These are phyloP conservation scores for Tiliacea citrago DNA, from an alignment of 2,888 invertebrate genomes.

Conservation along the genomic window DNA sequence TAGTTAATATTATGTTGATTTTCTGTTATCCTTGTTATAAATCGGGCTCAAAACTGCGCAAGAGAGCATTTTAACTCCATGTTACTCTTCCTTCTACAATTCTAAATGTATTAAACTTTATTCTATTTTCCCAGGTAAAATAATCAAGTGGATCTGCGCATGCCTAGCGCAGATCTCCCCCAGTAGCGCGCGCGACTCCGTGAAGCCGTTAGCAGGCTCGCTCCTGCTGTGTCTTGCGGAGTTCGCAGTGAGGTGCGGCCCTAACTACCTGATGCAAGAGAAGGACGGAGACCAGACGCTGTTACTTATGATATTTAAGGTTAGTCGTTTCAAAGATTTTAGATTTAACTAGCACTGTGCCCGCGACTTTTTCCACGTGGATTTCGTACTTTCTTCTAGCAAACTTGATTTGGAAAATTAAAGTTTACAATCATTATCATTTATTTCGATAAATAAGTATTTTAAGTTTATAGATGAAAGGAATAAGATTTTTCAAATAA, in stretches of 20 bases:
- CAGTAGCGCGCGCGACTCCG: conserved; percentile 90
- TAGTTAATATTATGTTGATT: neutral
- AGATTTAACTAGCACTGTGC: neutral
- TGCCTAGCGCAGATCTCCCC: conserved; percentile 87
- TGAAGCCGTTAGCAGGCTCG: conserved; percentile 94
- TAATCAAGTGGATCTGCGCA: conserved; percentile 90
- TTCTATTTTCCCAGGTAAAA: conserved; percentile 83
- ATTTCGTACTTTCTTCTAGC: too few relatives aligned
- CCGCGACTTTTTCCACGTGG: too few relatives aligned
- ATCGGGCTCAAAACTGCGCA: neutral
- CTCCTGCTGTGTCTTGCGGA: conserved; percentile 97
- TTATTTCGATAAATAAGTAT: too few relatives aligned
- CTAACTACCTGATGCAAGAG: conserved; percentile 91
- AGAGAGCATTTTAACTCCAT: neutral
- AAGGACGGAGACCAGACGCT: conserved; percentile 87
- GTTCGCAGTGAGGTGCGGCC: conserved; percentile 97
- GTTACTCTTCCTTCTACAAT: neutral
- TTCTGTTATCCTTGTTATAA: neutral
- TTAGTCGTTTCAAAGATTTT: conserved; percentile 69
- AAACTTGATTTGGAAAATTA: too few relatives aligned
- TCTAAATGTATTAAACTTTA: neutral
- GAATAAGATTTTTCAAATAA: too few relatives aligned
- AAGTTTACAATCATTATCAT: too few relatives aligned
- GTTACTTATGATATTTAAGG: conserved; percentile 94
- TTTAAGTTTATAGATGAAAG: too few relatives aligned